These are phyloP conservation scores for Yponomeuta plumbellus DNA, from an alignment of 2,888 invertebrate genomes.

Conservation along the genomic window DNA sequence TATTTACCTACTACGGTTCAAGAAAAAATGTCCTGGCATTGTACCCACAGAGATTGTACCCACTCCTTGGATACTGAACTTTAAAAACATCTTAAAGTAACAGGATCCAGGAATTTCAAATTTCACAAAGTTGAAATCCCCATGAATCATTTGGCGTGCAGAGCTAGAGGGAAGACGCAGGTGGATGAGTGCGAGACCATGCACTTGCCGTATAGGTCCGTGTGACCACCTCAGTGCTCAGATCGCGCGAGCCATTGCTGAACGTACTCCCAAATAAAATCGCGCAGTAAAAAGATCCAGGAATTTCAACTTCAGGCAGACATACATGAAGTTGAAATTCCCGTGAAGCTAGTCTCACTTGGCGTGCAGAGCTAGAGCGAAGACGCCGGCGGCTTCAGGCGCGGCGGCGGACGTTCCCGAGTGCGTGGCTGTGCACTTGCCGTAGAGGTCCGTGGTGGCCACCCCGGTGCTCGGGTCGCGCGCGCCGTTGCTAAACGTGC, in stretches of 20 bases:
- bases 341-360: constrained; percentile 82
- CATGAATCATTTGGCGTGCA: constrained; percentile 93
- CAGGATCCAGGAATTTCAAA: too few species aligned
- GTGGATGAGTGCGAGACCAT: constrained; percentile 99
- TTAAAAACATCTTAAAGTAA: too few species aligned
- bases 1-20: too few species aligned
- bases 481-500: constrained; percentile 99
- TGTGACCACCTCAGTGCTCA: constrained; percentile 98
- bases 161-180: constrained; percentile 96
- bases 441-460: constrained; percentile 98
- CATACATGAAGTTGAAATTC: too few species aligned
- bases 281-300: too few species aligned
- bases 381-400: constrained; percentile 99
- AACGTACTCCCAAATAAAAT: too few species aligned
- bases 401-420: constrained; percentile 99
- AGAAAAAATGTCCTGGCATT: too few species aligned
- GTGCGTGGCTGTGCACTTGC: constrained; percentile 98
- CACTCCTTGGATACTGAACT: too few species aligned
- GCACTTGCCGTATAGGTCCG: constrained; percentile 98
- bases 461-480: constrained; percentile 98
- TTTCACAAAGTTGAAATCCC: too few species aligned
- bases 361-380: constrained; percentile 97
- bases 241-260: constrained; percentile 98
- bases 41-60: too few species aligned
- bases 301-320: too few species aligned